phyloP scores from a whole-genome alignment of 1,140 invertebrate genomes.

The Drosophila trapezifrons region DNA sequence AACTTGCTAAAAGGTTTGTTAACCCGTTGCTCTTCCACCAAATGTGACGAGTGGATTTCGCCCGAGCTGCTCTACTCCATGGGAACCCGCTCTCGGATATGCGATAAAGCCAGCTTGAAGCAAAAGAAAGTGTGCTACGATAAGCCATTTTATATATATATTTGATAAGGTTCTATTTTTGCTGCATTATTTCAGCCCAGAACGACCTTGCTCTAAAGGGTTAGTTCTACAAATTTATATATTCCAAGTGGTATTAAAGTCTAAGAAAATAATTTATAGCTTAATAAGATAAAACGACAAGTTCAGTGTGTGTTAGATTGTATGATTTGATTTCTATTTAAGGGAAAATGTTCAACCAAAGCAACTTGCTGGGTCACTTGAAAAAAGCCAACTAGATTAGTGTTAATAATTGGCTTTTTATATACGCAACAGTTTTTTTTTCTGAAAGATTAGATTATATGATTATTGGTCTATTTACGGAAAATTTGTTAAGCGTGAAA shows the following conservation, averaged over 20 bases:
- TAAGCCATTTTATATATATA: conserved; percentile 18
- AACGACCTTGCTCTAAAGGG: neutral
- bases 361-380: neutral
- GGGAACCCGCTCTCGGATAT: conserved; percentile 29
- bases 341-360: conserved; percentile 1
- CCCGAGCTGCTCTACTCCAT: conserved; percentile 12
- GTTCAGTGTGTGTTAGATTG: neutral
- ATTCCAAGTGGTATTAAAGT: neutral
- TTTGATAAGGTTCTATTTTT: conserved; percentile 36
- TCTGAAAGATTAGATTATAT: conserved; percentile 3
- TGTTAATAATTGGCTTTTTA: neutral
- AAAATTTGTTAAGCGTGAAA: neutral
- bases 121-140: conserved; percentile 26
- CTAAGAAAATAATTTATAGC: conserved; percentile 3
- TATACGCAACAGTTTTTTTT: neutral
- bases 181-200: conserved; percentile 1
- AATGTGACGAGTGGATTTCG: conserved; percentile 13
- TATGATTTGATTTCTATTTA: conserved; percentile 21
- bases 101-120: conserved; percentile 1
- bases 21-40: conserved; percentile 16
- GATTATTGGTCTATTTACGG: neutral
- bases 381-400: neutral
- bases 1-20: conserved; percentile 44
- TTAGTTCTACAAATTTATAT: neutral
- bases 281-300: conserved; percentile 2